These are phyloP conservation scores for Drosophila pseudoananassae DNA, from an alignment of 1,140 invertebrate genomes.

Conservation along the genomic window DNA sequence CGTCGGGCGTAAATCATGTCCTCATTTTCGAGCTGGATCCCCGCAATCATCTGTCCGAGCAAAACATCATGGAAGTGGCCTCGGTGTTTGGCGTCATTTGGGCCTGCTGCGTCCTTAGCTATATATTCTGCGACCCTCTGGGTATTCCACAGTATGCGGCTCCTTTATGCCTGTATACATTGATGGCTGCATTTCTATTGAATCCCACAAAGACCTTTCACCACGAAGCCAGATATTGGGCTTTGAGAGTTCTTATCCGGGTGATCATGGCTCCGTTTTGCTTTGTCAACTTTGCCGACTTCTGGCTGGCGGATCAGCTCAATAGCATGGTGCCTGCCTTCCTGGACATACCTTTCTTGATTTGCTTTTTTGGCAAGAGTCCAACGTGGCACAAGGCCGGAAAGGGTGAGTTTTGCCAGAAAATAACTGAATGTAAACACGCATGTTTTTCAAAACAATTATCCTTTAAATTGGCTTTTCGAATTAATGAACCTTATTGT, in stretches of 20 bases:
- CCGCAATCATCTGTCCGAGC: conserved; percentile 93
- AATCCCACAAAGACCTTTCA: conserved; percentile 93
- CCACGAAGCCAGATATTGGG: conserved; percentile 90
- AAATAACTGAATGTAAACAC: not conserved
- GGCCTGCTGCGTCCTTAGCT: conserved; percentile 89
- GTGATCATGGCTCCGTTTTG: conserved; percentile 96
- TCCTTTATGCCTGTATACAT: conserved; percentile 89
- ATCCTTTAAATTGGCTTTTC: not conserved
- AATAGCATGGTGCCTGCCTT: conserved; percentile 96
- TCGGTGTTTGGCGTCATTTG: conserved; percentile 94
- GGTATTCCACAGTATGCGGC: conserved; percentile 91
- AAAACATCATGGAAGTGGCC: conserved; percentile 94
- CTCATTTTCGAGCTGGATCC: conserved; percentile 97
- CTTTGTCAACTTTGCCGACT: conserved; percentile 98
- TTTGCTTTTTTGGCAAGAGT: conserved; percentile 92
- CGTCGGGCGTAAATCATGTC: conserved; percentile 93
- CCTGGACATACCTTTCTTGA: conserved; percentile 96
- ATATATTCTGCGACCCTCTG: conserved; percentile 89
- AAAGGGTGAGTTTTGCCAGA: conserved; percentile 84
- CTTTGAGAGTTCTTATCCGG: conserved; percentile 86
- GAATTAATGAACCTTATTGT: conserved; percentile 20
- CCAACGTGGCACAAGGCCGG: conserved; percentile 88
- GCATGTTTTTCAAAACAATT: not conserved
- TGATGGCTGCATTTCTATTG: conserved; percentile 90
- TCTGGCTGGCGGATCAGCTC: conserved; percentile 99